Conservation (phyloP, 92 coral and sea anemone genomes). For the Phymanthus crucifer region DNA sequence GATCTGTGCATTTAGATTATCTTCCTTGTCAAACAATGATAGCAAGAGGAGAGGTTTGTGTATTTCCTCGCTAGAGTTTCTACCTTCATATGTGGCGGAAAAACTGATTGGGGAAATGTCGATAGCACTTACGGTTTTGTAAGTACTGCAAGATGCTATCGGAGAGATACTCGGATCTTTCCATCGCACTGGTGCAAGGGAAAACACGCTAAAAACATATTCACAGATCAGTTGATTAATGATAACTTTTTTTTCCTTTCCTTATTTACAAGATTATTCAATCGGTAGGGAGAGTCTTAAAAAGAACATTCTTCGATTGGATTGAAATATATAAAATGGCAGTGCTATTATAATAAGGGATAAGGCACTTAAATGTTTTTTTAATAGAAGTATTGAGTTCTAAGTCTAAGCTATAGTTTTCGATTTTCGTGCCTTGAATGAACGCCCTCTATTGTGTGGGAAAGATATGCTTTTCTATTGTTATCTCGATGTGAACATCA, state of each 20-base stretch:
- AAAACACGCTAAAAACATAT: not conserved
- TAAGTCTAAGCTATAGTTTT: not conserved
- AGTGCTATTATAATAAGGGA: not conserved
- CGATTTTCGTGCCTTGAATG: slow-evolving; percentile 1
- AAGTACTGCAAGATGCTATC: slow-evolving; percentile 5
- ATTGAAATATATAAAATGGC: not conserved
- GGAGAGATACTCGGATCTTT: not conserved
- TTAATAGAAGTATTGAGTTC: not conserved
- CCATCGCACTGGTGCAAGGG: not conserved
- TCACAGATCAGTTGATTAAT: not conserved
- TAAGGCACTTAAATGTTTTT: not conserved
- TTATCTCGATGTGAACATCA: slow-evolving; percentile 24
- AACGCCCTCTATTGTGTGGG: not conserved
- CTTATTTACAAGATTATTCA: not conserved
- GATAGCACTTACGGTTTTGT: not conserved
- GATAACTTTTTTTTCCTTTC: not conserved
- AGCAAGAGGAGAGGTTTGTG: not conserved
- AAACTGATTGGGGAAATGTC: not conserved
- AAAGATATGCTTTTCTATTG: slow-evolving; percentile 12
- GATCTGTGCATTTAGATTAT: not conserved
- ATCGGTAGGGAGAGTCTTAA: not conserved
- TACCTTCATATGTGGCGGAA: not conserved
- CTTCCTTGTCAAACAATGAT: not conserved
- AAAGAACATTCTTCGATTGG: not conserved
- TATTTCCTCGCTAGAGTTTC: too few species aligned